These are phyloP conservation scores for Gallinago solitaria DNA, from an alignment of 2,797 vertebrate genomes.

Conservation along the genomic window DNA sequence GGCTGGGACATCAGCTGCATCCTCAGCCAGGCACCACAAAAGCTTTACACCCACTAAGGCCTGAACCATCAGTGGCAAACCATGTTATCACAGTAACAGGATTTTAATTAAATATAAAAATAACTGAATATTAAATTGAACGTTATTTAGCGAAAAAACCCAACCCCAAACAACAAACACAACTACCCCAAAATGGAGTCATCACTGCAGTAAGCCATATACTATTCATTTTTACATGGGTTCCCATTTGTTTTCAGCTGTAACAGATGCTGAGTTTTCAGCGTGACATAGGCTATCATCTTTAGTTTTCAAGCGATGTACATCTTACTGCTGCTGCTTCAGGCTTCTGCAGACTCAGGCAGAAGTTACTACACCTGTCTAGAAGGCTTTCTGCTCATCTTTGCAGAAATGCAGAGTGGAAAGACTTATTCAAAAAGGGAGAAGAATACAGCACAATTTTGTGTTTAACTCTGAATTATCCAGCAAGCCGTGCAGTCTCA, in stretches of 20 bases:
- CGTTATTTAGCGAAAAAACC: not conserved
- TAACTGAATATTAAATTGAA: not conserved
- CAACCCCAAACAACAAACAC: not conserved
- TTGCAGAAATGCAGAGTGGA: not conserved
- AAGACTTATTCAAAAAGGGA: not conserved
- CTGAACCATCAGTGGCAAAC: not conserved
- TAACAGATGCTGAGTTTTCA: not conserved
- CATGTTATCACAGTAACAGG: not conserved
- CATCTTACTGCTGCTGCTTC: not conserved
- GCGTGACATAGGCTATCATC: not conserved
- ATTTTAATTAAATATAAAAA: not conserved
- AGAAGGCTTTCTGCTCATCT: not conserved
- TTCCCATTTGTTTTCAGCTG: not conserved
- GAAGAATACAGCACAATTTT: not conserved
- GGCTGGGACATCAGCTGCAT: not conserved
- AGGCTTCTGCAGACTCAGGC: not conserved
- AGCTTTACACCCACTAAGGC: not conserved
- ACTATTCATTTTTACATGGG: not conserved
- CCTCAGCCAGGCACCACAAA: not conserved
- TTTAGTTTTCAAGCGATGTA: not conserved
- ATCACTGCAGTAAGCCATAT: not conserved
- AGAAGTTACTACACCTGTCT: not conserved
- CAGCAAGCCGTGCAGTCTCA: not conserved
- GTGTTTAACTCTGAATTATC: not conserved
- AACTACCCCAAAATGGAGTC: not conserved